Evolutionary conservation across 2,113 vertebrate species (phyloP).

Genomic region (Perca flavescens): DNA sequence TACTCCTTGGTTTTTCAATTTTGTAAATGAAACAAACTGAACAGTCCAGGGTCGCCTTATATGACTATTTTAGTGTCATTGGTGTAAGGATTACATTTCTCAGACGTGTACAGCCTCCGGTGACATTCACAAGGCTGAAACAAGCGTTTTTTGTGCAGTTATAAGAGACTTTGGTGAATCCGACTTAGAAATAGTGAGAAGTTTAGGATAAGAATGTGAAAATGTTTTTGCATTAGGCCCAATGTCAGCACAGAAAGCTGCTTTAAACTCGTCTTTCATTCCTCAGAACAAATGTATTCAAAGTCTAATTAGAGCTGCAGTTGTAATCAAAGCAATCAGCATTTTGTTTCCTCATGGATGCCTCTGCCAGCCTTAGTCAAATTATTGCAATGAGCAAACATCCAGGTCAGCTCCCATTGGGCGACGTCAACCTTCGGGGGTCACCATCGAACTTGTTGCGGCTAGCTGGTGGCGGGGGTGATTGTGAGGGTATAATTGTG

Average conservation of each 20-base stretch:
- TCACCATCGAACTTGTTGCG: conserved; percentile 35
- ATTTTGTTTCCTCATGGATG: conserved; percentile 46
- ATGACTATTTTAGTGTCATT: neutral
- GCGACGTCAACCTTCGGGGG: conserved; percentile 40
- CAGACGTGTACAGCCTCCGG: neutral
- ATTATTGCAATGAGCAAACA: conserved; percentile 27
- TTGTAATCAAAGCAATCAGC: conserved; percentile 32
- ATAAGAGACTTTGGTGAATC: neutral
- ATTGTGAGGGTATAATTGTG: conserved; percentile 45
- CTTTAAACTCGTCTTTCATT: neutral
- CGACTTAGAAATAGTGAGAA: neutral
- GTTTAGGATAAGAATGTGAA: neutral
- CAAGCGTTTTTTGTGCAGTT: neutral
- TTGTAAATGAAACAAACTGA: neutral
- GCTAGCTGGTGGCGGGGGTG: conserved; percentile 5
- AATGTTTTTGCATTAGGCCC: neutral
- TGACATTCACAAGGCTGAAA: neutral
- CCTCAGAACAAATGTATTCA: neutral
- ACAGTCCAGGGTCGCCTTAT: neutral
- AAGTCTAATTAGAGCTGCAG: conserved; percentile 13
- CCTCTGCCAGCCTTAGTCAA: conserved; percentile 35
- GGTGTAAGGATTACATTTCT: neutral
- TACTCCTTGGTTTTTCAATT: neutral
- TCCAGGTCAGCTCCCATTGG: conserved; percentile 42
- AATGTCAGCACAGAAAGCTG: neutral